These are phyloP conservation scores for Molothrus ater DNA, from an alignment of 2,797 vertebrate species.

Conservation along the genomic window DNA sequence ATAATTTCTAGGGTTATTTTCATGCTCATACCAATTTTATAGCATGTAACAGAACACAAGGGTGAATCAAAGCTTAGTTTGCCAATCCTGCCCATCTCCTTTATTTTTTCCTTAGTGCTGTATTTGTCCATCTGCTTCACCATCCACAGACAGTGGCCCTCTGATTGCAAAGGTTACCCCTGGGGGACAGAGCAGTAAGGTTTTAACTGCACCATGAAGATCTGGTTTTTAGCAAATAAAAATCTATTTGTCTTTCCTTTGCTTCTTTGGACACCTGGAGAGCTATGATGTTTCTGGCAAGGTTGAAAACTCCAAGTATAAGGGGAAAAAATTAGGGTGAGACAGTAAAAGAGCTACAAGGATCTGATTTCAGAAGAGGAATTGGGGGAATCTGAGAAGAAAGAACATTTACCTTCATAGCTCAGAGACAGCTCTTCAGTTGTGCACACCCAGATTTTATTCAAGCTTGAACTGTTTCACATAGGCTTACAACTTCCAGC, in stretches of 20 bases:
- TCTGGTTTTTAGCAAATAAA: neutral
- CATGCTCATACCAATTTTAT: neutral
- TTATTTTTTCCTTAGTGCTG: neutral
- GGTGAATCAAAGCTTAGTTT: neutral
- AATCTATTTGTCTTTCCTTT: neutral
- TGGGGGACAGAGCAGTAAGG: neutral
- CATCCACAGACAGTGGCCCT: neutral
- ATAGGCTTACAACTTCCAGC: neutral
- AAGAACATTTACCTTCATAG: neutral
- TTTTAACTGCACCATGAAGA: neutral
- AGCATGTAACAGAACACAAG: rapidly evolving
- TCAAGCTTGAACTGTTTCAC: neutral
- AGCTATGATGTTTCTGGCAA: neutral
- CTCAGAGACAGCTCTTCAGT: neutral
- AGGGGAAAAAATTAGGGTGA: neutral
- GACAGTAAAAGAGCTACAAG: neutral
- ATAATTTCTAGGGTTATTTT: neutral
- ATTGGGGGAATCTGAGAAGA: neutral
- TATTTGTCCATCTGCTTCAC: neutral
- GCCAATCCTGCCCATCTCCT: neutral
- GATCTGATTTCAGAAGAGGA: neutral
- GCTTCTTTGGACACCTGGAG: neutral
- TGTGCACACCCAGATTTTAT: neutral
- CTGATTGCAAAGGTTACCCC: neutral
- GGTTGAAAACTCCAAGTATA: neutral